Conservation (phyloP, 2,113 vertebrate genomes). For the Neofelis nebulosa region DNA sequence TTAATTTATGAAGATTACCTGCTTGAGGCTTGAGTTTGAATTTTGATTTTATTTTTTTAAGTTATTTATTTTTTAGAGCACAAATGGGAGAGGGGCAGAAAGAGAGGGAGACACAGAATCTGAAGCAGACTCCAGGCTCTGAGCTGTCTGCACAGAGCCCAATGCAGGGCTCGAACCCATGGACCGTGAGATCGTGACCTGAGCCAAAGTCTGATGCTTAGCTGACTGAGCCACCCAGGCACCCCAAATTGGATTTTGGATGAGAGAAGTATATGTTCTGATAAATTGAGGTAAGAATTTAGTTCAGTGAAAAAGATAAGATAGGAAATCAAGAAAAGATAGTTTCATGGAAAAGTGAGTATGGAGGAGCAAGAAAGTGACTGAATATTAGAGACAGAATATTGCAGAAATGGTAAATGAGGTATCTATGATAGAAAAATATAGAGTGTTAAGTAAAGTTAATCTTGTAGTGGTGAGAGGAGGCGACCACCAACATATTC, state of each 20-base stretch:
- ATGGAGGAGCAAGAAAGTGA: not conserved
- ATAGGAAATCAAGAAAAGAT: not conserved
- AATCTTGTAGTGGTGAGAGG: not conserved
- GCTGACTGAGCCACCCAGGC: too few species aligned
- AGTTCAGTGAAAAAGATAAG: not conserved
- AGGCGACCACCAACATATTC: not conserved
- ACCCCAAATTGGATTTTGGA: slow-evolving; percentile 21
- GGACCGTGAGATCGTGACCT: too few species aligned
- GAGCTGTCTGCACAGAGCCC: too few species aligned
- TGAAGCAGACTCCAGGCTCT: too few species aligned
- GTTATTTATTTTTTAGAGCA: too few species aligned
- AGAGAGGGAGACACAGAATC: too few species aligned
- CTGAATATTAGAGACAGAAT: not conserved
- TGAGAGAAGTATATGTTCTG: slow-evolving; percentile 36
- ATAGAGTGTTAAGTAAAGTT: not conserved
- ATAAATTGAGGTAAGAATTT: not conserved
- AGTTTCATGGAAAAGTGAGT: not conserved
- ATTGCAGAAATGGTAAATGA: not conserved
- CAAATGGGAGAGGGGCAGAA: too few species aligned
- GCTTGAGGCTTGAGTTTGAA: not conserved
- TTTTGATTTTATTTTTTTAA: not conserved
- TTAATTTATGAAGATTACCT: not conserved
- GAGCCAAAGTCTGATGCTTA: too few species aligned
- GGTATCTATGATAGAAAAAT: not conserved
- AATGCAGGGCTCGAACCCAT: too few species aligned